phyloP scores from a whole-genome alignment of 2,797 vertebrate genomes.

The Liparis tanakae region DNA sequence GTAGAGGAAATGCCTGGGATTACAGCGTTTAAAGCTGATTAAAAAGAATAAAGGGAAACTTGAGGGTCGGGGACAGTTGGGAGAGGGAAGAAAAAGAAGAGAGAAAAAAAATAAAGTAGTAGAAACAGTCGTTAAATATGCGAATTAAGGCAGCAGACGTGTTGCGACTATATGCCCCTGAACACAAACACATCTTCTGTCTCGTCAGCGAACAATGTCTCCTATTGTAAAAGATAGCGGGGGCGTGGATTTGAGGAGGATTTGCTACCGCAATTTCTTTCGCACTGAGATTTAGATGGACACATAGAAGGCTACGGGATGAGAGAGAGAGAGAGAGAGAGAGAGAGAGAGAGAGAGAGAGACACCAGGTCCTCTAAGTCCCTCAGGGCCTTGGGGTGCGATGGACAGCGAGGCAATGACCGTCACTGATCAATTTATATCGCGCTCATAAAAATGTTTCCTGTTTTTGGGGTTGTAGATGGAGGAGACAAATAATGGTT shows the following conservation, averaged over 20 bases:
- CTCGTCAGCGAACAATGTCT: slow-evolving; percentile 68
- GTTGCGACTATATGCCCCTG: slow-evolving; percentile 32
- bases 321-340: too few species aligned
- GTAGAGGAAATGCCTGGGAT: slow-evolving; percentile 44
- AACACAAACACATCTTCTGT: slow-evolving; percentile 61
- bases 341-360: too few species aligned
- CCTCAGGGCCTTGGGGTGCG: not conserved
- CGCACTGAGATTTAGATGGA: slow-evolving; percentile 47
- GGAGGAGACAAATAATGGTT: slow-evolving; percentile 28
- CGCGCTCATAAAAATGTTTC: slow-evolving; percentile 22
- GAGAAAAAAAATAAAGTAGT: not conserved
- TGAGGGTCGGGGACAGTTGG: slow-evolving; percentile 32
- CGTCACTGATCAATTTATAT: slow-evolving; percentile 43
- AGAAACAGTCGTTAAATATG: slow-evolving; percentile 44
- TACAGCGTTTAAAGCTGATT: slow-evolving; percentile 53
- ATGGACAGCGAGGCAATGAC: slow-evolving; percentile 15
- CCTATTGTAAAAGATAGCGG: slow-evolving; percentile 64
- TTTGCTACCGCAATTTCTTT: slow-evolving; percentile 62
- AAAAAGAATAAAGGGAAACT: slow-evolving; percentile 50
- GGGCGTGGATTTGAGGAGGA: slow-evolving; percentile 69
- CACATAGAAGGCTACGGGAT: slow-evolving; percentile 16
- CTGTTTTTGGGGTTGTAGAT: slow-evolving; percentile 23
- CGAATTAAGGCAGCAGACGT: slow-evolving; percentile 46
- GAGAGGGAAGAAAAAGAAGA: not conserved
- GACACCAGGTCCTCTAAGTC: too few species aligned